Evolutionary conservation across 2,888 invertebrate genomes (phyloP), one percentile per base, ranked within the genome.

Genomic region (Acrobasis suavella): DNA sequence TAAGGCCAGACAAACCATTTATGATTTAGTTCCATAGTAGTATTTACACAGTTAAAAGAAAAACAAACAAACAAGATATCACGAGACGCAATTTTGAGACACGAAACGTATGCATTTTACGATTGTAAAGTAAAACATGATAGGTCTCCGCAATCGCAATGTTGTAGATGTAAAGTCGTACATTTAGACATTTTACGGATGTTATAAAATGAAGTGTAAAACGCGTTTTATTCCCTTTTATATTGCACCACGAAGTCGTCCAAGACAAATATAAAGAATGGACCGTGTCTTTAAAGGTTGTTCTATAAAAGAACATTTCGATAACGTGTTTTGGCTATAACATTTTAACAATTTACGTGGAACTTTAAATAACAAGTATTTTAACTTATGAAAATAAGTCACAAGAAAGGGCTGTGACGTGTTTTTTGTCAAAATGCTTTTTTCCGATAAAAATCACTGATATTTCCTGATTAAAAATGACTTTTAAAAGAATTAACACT

Each of bases 201-300:
- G 71, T 72, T 67, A 76, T 83, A 82, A 83, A 82, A 69, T 72
- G 67, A 69, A 78, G 70, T 75, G 72, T 83, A 80, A 84, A 83
- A 74, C 71, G 69, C 67, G 68, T 76, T 80, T 75, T 74, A 76
- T 76, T 73, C 62, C 62, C 61, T 69, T 69, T 77, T 76, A 75
- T 76, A 76, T 73, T 76, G 72, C 72, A 74, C 72, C 77, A 74
- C 77, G 78, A 76, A 78, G 76, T 75, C 69, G 59, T 70, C 56
- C 46, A 64, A 54, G 68, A 71, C 72, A 69, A 75, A 73, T 71
- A 67, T 66, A 68, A 71, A 69, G 39, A 7, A 17, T 56, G 42
- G 42, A 7, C 22, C 14, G 56, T 17, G 22, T 42, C 55, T 56
- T 56, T 56, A 22, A 17, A 42, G 42, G 42, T 16, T 8, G 14